A percentile compares a stretch with the other conserved stretches of the same genome.
phyloP scores from a whole-genome alignment of 2,113 vertebrate species.

The Embiotoca jacksoni region DNA sequence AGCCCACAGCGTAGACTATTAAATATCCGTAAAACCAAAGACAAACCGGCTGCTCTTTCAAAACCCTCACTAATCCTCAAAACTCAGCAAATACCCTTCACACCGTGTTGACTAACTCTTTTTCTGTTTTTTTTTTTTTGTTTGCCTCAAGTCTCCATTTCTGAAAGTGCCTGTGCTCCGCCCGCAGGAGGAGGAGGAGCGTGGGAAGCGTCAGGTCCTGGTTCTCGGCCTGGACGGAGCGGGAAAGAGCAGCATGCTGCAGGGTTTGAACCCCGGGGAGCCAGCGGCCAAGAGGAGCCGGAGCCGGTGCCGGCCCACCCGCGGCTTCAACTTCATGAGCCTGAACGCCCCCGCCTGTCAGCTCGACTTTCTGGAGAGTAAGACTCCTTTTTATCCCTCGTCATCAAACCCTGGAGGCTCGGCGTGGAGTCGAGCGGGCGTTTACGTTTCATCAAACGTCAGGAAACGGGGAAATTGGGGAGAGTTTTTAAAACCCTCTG shows the following conservation, averaged over 20 bases:
- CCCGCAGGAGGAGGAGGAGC: slow-evolving; percentile 78
- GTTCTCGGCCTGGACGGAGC: slow-evolving; percentile 93
- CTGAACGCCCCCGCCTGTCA: slow-evolving; percentile 83
- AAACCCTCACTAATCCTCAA: not conserved
- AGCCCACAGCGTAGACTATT: not conserved
- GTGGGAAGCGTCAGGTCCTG: slow-evolving; percentile 88
- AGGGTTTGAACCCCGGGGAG: slow-evolving; percentile 83
- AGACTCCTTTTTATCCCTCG: slow-evolving; percentile 49
- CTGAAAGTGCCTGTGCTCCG: not conserved
- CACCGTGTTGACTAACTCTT: slow-evolving; percentile 6
- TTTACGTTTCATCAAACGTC: slow-evolving; percentile 27
- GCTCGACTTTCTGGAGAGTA: slow-evolving; percentile 93
- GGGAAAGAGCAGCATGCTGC: slow-evolving; percentile 93
- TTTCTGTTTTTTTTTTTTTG: not conserved
- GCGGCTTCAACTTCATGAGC: slow-evolving; percentile 91
- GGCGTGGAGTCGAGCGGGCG: not conserved
- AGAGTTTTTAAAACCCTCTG: not conserved
- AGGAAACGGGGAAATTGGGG: not conserved
- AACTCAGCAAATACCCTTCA: not conserved
- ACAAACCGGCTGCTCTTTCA: not conserved
- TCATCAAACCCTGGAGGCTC: not conserved
- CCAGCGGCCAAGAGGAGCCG: slow-evolving; percentile 70
- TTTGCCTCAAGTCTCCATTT: not conserved
- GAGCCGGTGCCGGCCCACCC: slow-evolving; percentile 85
- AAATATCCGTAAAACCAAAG: not conserved